These are phyloP conservation scores for Drosophila tanythrix DNA, from an alignment of 2,888 invertebrate genomes.

Conservation along the genomic window DNA sequence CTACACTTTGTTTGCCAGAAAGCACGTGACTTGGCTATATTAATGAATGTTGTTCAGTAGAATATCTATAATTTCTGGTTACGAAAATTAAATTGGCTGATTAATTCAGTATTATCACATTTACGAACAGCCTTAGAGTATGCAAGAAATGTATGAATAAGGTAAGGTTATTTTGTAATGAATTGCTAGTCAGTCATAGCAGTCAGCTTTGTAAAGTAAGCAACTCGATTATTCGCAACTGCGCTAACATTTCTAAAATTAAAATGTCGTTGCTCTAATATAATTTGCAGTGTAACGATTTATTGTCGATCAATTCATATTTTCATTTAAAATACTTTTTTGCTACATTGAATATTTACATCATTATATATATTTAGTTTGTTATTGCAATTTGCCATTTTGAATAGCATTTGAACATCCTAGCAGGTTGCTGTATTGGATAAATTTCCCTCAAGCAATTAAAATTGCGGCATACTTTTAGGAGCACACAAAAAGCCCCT, in stretches of 20 bases:
- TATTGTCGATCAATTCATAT: not conserved
- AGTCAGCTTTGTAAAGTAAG: not conserved
- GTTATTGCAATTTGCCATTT: not conserved
- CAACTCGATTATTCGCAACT: not conserved
- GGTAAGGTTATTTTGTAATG: not conserved
- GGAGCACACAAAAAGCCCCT: too few species aligned
- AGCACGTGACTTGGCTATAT: constrained; percentile 4
- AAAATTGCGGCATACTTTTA: not conserved
- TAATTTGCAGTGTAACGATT: not conserved
- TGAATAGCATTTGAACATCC: not conserved
- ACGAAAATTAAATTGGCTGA: not conserved
- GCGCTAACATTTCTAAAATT: not conserved
- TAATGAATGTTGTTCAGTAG: not conserved
- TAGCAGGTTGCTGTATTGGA: not conserved
- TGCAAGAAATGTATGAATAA: not conserved
- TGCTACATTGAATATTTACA: not conserved
- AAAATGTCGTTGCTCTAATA: too few species aligned
- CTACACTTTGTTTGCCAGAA: not conserved
- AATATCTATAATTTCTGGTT: not conserved
- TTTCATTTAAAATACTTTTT: not conserved
- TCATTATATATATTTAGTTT: not conserved
- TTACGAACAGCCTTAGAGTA: constrained; percentile 8
- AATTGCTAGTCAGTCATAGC: not conserved
- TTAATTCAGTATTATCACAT: not conserved
- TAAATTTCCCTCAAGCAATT: not conserved